These are phyloP conservation scores for Protobothrops flavoviridis DNA, from an alignment of 2,113 vertebrate species.

Conservation along the genomic window DNA sequence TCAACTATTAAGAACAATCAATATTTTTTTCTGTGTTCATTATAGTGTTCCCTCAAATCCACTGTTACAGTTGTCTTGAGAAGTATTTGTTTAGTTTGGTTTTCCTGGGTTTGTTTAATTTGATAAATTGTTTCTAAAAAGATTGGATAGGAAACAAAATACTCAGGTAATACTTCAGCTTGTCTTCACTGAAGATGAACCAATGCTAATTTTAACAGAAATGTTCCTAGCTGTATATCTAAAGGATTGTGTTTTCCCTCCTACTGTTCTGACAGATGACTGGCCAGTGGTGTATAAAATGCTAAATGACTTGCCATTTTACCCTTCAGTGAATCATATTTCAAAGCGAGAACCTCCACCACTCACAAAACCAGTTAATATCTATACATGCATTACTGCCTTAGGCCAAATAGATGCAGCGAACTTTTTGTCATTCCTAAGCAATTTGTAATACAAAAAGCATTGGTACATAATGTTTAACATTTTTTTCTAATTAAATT, in stretches of 20 bases:
- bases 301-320: neutral
- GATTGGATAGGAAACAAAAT: neutral
- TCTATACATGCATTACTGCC: neutral
- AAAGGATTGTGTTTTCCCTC: neutral
- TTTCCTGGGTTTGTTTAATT: neutral
- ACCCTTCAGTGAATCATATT: neutral
- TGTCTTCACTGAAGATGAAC: too few relatives aligned
- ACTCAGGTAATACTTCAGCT: neutral
- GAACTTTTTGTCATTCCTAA: slow-evolving; percentile 27
- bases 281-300: neutral
- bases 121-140: neutral
- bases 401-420: neutral
- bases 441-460: slow-evolving; percentile 18
- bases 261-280: neutral
- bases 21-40: neutral
- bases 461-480: neutral
- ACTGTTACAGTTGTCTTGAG: neutral
- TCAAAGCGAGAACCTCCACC: neutral
- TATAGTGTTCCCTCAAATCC: neutral
- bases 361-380: neutral
- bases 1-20: neutral
- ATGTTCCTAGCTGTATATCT: neutral
- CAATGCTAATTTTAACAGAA: neutral
- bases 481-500: neutral
- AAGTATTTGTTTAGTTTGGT: neutral